Evolutionary conservation across 2,113 vertebrate species (phyloP), one percentile per base, ranked within the genome.

Genomic region (Tachycineta bicolor): DNA sequence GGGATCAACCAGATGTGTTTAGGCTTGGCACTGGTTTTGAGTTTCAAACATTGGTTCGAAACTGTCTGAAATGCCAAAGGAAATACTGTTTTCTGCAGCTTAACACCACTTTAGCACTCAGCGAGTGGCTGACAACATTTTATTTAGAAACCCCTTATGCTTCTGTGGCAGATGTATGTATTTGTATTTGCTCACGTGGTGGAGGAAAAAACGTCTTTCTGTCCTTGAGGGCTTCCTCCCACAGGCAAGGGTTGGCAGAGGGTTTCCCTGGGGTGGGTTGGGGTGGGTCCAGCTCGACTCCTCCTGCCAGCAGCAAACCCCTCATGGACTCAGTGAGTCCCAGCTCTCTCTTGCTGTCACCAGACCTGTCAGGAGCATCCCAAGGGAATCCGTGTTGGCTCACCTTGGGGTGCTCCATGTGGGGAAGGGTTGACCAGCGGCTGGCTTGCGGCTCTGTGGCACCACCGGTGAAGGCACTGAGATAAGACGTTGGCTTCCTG

Each of bases 1-100:
- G 98, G 97, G 98, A 98, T 98, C 98, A 98, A 97, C 98, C 98
- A 98, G 98, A 98, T 98, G 98, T 98, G 98, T 98, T 98, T 97
- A 97, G 97, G 98, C 97, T 98, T 98, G 98, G 98, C 97, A 94
- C 87, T 97, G 96, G 97, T 96, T 97, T 98, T 97, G 97, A 96
- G 97, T 98, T 98, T 98, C 98, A 98, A 98, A 98, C 97, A 97
- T 97, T 97, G 97, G 98, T 98, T 98, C 92, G 93, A 97, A 97
- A 98, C 97, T 97, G 97, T 95, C 96, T 97, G 96, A 97, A 97
- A 98, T 98, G 98, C 98, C 98, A 98, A 97, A 96, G 97, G 97
- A 98, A 98, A 98, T 97, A 97, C 94, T 95, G 96, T 97, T 95
- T 98, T 97, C 96, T 98, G 93, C 97, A 97, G 97, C 93, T 97